Evolutionary conservation across 1,140 invertebrate genomes (phyloP).

Genomic region (Laupala kohalensis): DNA sequence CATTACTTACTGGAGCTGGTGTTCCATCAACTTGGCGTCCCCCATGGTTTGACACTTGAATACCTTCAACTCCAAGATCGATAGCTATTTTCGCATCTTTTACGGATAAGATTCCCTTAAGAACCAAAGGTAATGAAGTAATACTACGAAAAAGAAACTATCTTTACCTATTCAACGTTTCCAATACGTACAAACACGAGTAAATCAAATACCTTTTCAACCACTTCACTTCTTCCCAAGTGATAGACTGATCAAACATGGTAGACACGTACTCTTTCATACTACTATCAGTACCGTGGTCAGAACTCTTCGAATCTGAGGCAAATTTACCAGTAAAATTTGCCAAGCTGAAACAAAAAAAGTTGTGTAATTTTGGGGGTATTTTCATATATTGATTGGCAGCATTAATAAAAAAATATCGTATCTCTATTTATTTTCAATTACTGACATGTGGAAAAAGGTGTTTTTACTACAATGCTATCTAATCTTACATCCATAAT

Average conservation of each 20-base stretch:
- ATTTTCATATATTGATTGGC: no score
- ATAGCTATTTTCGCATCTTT: constrained; percentile 69
- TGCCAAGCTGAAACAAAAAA: constrained; percentile 36
- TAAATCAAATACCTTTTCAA: no score
- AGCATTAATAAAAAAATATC: no score
- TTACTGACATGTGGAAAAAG: no score
- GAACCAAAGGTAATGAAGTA: constrained; percentile 67
- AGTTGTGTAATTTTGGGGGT: not conserved
- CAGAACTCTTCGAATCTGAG: constrained; percentile 41
- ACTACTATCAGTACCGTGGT: constrained; percentile 40
- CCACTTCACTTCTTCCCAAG: constrained; percentile 78
- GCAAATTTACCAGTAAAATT: constrained; percentile 52
- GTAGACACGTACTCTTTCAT: constrained; percentile 59
- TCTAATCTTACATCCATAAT: no score
- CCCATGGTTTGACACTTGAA: constrained; percentile 87
- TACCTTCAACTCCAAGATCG: constrained; percentile 50
- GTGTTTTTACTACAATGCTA: no score
- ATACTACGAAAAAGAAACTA: constrained; percentile 40
- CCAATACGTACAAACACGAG: no score
- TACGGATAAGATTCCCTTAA: constrained; percentile 79
- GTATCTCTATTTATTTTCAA: no score
- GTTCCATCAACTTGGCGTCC: constrained; percentile 78
- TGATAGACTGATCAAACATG: constrained; percentile 63
- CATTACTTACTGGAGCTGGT: constrained; percentile 64
- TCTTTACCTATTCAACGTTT: no score